Evolutionary conservation across 2,888 invertebrate genomes (phyloP), one percentile per base, ranked within the genome.

Genomic region (Stomorhina lunata): DNA sequence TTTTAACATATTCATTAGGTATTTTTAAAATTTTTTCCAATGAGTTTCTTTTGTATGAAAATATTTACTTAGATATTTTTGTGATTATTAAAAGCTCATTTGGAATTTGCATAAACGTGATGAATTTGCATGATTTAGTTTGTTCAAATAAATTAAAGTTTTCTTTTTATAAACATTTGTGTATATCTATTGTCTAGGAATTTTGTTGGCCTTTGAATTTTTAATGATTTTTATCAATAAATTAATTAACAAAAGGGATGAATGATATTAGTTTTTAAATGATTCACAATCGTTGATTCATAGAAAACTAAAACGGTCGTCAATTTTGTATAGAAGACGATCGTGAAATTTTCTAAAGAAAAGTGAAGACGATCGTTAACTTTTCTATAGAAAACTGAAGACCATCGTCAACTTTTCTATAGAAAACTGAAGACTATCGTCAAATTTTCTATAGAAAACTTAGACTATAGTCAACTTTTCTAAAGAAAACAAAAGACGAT

Each of bases 101-200:
- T 68, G 20, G 45, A 59, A 71, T 79, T 79, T 82, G 48, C 78
- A 82, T 82, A 79, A 82, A 79, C 82, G 79, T 82, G 79, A 79
- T 66, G 15, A 29, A 75, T 82, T 78, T 82, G 65, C 69, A 82
- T 75, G 66, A 79, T 75, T 71, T 45, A 57, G 71, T 69, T 55
- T 71, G 50, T 57, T 57, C n/a, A n/a, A n/a, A n/a, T 22, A 34
- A 29, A 3, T 40, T 43, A 40, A 2, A 63, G 15, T 17, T 75
- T 66, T 20, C 55, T 25, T 32, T 34, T 63, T 71, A 15, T 37
- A 20, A 9, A 48, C 37, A 27, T 29, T 61, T 76, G n/a, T n/a
- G n/a, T n/a, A 25, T 53, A 17, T 32, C 17, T 61, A 71, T 53
- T 45, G 68, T 75, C 75, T 78, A 63, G 29, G 61, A 48, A 69